These are phyloP conservation scores for Drosophila sulfurigaster DNA, from an alignment of 1,140 invertebrate species.

Conservation along the genomic window DNA sequence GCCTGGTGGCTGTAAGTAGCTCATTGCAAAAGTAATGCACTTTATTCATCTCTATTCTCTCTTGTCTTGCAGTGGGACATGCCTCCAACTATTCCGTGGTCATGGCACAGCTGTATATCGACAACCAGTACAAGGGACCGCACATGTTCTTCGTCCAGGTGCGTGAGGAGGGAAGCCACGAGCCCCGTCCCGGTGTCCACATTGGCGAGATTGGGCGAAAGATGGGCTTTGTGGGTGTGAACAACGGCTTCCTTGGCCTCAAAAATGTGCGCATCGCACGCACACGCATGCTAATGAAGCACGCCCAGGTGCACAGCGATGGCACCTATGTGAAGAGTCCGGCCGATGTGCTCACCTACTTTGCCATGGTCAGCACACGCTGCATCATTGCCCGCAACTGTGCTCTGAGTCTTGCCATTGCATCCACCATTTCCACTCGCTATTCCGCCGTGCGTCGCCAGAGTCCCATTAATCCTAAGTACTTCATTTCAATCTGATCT, in stretches of 20 bases:
- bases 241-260: slow-evolving; percentile 96
- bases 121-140: slow-evolving; percentile 93
- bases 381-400: slow-evolving; percentile 91
- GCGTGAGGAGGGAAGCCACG: slow-evolving; percentile 94
- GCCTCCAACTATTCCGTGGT: slow-evolving; percentile 95
- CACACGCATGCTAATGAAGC: slow-evolving; percentile 96
- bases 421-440: slow-evolving; percentile 92
- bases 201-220: slow-evolving; percentile 98
- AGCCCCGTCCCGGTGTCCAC: slow-evolving; percentile 93
- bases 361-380: slow-evolving; percentile 97
- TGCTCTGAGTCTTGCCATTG: slow-evolving; percentile 89
- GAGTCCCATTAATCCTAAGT: slow-evolving; percentile 93
- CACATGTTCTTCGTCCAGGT: slow-evolving; percentile 97
- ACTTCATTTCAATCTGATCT: slow-evolving; percentile 67
- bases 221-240: slow-evolving; percentile 94
- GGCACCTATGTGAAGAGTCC: slow-evolving; percentile 95
- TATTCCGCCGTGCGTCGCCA: slow-evolving; percentile 96
- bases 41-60: not conserved
- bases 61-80: slow-evolving; percentile 91
- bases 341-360: slow-evolving; percentile 94
- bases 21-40: fast-evolving
- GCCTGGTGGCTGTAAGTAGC: slow-evolving; percentile 94
- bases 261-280: slow-evolving; percentile 94
- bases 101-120: slow-evolving; percentile 94
- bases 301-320: slow-evolving; percentile 93